Base-by-base conservation (phyloP, 2,888 invertebrate species). In the Athalia cordata region DNA sequence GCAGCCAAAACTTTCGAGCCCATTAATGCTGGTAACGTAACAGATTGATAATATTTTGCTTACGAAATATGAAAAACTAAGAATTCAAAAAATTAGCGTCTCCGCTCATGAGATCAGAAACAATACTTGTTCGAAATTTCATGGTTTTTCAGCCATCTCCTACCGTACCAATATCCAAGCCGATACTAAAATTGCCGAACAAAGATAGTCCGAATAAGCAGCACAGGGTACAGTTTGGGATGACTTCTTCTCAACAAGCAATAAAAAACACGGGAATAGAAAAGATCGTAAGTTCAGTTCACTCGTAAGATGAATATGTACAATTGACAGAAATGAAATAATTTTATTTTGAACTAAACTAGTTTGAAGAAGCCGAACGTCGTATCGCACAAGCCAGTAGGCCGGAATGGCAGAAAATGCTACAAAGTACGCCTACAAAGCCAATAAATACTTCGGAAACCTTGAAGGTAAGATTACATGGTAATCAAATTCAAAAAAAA, bases 341-440 rank as follows among this genome's bases (percentile, higher is more conserved):
- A 15, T 47, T 59, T 13, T 47, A 8, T 52, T 11, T 6, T 57
- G 13, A 29, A 29, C 47, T 57, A 13, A 6, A 15, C 45, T 59
- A 72, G 72, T 47, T 59, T 11, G 59, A 59, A 72, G 72, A 72
- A 47, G 59, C 13, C 11, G 72, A 72, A 72, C 57, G 72, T 45
- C 47, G 47, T n/a, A 13, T 7, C 15, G 47, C 47, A 55, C 3
- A 0, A 59, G n/a, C 72, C 11, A 13, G 13, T 47, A 13, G 4
- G 47, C 59, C 72, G 13, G 8, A 72, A 13, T 47, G 43, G 43
- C 57, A 5, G 9, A 13, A 47, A 45, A 59, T 49, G 9, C 55
- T 55, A 55, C 29, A 29, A 29, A 29, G 29, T 29, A 2, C 29
- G 2, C 29, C 29, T 1, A 29, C 29, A 29, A 29, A 29, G 2